Conservation (phyloP, 1,140 invertebrate species). For the Thereuonema tuberculata region DNA sequence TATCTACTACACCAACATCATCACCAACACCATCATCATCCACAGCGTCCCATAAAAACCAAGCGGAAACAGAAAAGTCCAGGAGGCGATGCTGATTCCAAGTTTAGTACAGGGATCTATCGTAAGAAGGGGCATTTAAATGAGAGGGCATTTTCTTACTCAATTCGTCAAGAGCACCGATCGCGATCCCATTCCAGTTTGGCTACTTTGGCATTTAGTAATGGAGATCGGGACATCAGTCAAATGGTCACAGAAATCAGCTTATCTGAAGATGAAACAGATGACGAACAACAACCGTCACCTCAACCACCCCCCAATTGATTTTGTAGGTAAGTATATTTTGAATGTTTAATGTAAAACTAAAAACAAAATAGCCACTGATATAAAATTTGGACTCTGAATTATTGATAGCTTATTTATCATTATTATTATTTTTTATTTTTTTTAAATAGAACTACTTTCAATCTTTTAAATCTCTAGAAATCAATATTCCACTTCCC, state of each 20-base stretch:
- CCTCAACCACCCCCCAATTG: too few relatives aligned
- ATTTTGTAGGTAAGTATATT: too few relatives aligned
- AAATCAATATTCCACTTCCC: too few relatives aligned
- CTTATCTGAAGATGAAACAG: slow-evolving; percentile 2
- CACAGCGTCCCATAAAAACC: slow-evolving; percentile 20
- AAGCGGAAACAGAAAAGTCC: slow-evolving; percentile 17
- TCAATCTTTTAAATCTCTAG: too few relatives aligned
- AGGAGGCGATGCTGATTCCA: slow-evolving; percentile 41
- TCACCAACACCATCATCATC: slow-evolving; percentile 14
- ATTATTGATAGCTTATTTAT: too few relatives aligned
- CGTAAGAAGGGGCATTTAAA: slow-evolving; percentile 80
- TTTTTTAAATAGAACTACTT: too few relatives aligned
- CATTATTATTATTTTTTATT: too few relatives aligned
- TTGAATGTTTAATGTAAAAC: too few relatives aligned
- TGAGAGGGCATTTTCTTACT: slow-evolving; percentile 84
- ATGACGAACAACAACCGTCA: background rate
- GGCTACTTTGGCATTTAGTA: slow-evolving; percentile 59
- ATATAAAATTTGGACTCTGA: too few relatives aligned
- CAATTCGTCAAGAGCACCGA: slow-evolving; percentile 79
- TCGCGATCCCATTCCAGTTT: slow-evolving; percentile 78
- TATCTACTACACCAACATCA: slow-evolving; percentile 13
- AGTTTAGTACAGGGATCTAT: slow-evolving; percentile 74
- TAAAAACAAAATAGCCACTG: too few relatives aligned
- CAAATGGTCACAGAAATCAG: slow-evolving; percentile 5
- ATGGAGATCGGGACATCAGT: background rate